Evolutionary conservation across 2,888 invertebrate species (phyloP), one percentile per base, ranked within the genome.

Genomic region (Orthosia gothica): DNA sequence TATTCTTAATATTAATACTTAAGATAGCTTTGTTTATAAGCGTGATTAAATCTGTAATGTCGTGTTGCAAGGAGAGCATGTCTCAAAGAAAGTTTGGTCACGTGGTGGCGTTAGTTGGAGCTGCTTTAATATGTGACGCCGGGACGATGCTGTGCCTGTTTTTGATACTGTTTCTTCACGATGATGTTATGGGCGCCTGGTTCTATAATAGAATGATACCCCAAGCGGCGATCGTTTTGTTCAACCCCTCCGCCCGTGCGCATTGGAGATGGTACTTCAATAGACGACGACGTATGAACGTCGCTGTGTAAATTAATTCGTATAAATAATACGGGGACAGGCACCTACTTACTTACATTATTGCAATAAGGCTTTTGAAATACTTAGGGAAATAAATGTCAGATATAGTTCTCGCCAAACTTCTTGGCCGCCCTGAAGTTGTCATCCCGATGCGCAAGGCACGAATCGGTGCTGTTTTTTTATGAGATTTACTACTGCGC

Each of bases 71-170:
- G 63, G 78, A 65, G 26, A 82, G 78, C 2, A 74, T 87, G 45
- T 83, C 83, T 5, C 62, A 74, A 13, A 81, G 82, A 23, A 87
- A 78, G 9, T 59, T 80, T n/a, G 69, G 55, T 0, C 88, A 89
- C 47, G 69, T 83, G 2, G 70, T 86, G 18, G 76, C 89, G 18
- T 67, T 88, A 55, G 70, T 88, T 0, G 89, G 88, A 7, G 82
- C 84, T 0, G 89, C 81, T 3, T 16, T 89, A n/a, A 13, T 89
- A 40, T 84, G 89, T 73, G 89, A 88, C 61, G 70, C 78, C 54
- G 67, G 71, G 0, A 79, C 75, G 3, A 59, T 85, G 5, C 20
- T 84, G 20, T 73, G 72, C 70, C 20, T 73, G 3, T 58, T 81
- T 26, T 16, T 76, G 47, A 11, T 26, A 2, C 0, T 65, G 0